Conservation (phyloP, 2,888 invertebrate genomes). For the Drosophila neonasuta region DNA sequence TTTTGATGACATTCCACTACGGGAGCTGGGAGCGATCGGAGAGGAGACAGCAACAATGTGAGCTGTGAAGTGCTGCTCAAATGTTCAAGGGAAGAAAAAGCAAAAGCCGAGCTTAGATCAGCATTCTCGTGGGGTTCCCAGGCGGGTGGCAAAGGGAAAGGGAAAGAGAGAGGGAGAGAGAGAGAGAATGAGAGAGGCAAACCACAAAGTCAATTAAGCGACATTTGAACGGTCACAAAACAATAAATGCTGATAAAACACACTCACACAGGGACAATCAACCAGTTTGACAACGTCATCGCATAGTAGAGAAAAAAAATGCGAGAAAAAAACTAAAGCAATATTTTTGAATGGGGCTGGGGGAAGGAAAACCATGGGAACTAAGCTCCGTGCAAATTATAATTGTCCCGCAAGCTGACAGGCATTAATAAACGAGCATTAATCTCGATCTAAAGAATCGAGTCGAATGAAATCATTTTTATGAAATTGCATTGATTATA, state of each 20-base stretch:
- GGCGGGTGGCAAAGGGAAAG: neutral
- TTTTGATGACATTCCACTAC: conserved; percentile 30
- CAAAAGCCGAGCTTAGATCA: conserved; percentile 31
- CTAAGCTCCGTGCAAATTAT: conserved; percentile 28
- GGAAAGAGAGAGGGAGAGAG: conserved; percentile 1
- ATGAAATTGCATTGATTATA: conserved; percentile 69
- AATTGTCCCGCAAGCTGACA: conserved; percentile 52
- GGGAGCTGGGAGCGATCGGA: neutral
- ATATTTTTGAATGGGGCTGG: conserved; percentile 1
- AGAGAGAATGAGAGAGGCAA: conserved; percentile 28
- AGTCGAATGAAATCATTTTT: conserved; percentile 67
- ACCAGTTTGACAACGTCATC: conserved; percentile 75
- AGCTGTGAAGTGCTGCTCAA: conserved; percentile 5
- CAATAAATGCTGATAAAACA: conserved; percentile 74
- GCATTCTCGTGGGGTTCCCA: conserved; percentile 31
- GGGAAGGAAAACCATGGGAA: conserved; percentile 38
- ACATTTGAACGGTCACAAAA: conserved; percentile 72
- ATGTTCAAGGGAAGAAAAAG: conserved; percentile 27
- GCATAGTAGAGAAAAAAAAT: conserved; percentile 32
- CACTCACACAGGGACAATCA: conserved; percentile 36
- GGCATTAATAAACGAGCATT: conserved; percentile 46
- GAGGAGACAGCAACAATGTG: conserved; percentile 29
- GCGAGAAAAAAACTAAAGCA: conserved; percentile 16
- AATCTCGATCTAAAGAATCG: conserved; percentile 31
- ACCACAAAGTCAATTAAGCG: conserved; percentile 72